Evolutionary conservation across 2,113 vertebrate species (phyloP).

Genomic region (Cyanocitta stelleri): DNA sequence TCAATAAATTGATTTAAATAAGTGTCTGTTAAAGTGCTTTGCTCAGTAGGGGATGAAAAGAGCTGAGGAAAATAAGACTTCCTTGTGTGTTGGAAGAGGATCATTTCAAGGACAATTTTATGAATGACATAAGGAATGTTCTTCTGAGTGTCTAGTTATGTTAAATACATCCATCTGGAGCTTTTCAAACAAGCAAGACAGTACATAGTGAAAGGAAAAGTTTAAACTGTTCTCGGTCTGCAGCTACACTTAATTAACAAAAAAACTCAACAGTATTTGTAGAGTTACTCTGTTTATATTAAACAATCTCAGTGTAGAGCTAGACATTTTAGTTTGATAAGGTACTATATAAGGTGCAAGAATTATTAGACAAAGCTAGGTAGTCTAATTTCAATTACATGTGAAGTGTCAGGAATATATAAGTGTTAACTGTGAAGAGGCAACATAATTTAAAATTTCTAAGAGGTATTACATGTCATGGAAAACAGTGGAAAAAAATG

Average conservation of each 20-base stretch:
- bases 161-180: neutral
- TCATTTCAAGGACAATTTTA: neutral
- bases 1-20: neutral
- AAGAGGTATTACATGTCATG: neutral
- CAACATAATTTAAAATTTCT: neutral
- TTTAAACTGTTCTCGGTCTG: neutral
- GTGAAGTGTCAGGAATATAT: neutral
- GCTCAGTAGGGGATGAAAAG: neutral
- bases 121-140: neutral
- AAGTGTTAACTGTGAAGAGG: neutral
- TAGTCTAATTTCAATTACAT: neutral
- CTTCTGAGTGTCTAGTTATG: neutral
- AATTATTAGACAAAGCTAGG: neutral
- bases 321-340: neutral
- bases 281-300: neutral
- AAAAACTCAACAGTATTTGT: neutral
- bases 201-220: neutral
- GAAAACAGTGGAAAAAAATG: neutral
- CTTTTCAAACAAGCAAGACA: neutral
- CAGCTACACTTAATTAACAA: slow-evolving; percentile 29
- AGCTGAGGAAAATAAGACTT: neutral
- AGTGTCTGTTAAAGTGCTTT: neutral
- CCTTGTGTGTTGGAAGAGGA: neutral
- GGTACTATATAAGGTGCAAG: neutral
- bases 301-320: neutral